Evolutionary conservation across 1,140 invertebrate species (phyloP).

Genomic region (Antheraea mylitta): DNA sequence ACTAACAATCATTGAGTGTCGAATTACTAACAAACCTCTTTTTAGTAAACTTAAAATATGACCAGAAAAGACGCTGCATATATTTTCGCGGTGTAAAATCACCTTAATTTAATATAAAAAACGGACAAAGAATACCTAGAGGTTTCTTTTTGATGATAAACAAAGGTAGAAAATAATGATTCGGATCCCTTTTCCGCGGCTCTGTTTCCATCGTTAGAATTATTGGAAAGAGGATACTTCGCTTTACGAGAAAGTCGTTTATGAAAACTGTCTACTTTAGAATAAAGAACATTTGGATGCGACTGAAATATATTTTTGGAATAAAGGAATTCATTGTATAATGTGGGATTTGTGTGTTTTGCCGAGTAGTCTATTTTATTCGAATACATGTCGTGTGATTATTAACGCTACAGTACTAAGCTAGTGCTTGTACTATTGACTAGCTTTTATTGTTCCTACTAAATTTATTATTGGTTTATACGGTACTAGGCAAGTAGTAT

Average conservation of each 20-base stretch:
- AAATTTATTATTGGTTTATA: too few species aligned
- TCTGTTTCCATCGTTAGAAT: constrained; percentile 32
- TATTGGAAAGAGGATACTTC: constrained; percentile 34
- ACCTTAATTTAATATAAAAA: constrained; percentile 24
- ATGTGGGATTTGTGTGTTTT: too few species aligned
- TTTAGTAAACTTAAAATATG: too few species aligned
- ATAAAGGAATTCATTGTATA: neutral
- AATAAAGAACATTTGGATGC: neutral
- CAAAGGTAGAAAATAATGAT: constrained; percentile 41
- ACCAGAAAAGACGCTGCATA: neutral
- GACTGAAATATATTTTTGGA: neutral
- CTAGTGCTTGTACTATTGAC: too few species aligned
- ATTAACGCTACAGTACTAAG: too few species aligned
- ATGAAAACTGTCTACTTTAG: neutral
- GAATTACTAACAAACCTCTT: too few species aligned
- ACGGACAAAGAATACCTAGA: constrained; percentile 37
- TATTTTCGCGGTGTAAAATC: neutral
- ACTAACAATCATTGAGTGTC: too few species aligned
- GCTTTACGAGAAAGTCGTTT: constrained; percentile 14
- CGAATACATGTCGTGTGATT: too few species aligned
- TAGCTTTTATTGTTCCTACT: too few species aligned
- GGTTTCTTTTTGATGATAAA: constrained; percentile 35
- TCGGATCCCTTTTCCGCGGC: constrained; percentile 27
- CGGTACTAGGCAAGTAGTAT: too few species aligned
- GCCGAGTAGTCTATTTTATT: too few species aligned